Evolutionary conservation across 2,888 invertebrate genomes (phyloP).

Genomic region (Cremastobaeus sp.): DNA sequence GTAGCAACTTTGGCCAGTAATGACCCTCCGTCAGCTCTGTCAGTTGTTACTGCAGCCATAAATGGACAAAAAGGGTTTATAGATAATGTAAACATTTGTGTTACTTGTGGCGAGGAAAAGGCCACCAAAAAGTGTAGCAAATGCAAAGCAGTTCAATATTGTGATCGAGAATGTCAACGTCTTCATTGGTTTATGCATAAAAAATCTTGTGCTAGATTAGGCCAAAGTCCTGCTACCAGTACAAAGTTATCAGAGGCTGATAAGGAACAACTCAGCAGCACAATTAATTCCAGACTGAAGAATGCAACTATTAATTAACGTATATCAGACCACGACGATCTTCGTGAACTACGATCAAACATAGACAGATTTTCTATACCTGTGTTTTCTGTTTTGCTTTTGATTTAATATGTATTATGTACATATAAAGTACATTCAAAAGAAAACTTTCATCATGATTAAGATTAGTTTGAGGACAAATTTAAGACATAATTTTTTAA

Average conservation of each 20-base stretch:
- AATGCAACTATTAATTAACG: constrained; percentile 70
- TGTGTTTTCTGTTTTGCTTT: constrained; percentile 13
- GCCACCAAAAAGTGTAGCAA: constrained; percentile 96
- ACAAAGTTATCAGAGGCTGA: constrained; percentile 69
- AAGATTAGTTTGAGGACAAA: too few species aligned
- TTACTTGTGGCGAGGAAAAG: constrained; percentile 92
- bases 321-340: constrained; percentile 31
- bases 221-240: constrained; percentile 64
- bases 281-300: constrained; percentile 70
- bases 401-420: constrained; percentile 33
- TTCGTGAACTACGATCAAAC: constrained; percentile 15
- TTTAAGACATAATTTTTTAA: too few species aligned
- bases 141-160: constrained; percentile 96
- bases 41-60: constrained; percentile 88
- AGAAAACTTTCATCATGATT: too few species aligned
- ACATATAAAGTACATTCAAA: too few species aligned
- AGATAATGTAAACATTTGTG: constrained; percentile 84
- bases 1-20: constrained; percentile 87
- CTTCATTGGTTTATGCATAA: constrained; percentile 95
- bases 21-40: constrained; percentile 85
- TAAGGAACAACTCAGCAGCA: constrained; percentile 69
- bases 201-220: constrained; percentile 87
- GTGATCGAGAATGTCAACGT: constrained; percentile 95
- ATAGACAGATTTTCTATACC: constrained; percentile 9
- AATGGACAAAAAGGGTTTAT: constrained; percentile 93